These are phyloP conservation scores for Drosophila mayaguana DNA, from an alignment of 2,888 invertebrate genomes.

Conservation along the genomic window DNA sequence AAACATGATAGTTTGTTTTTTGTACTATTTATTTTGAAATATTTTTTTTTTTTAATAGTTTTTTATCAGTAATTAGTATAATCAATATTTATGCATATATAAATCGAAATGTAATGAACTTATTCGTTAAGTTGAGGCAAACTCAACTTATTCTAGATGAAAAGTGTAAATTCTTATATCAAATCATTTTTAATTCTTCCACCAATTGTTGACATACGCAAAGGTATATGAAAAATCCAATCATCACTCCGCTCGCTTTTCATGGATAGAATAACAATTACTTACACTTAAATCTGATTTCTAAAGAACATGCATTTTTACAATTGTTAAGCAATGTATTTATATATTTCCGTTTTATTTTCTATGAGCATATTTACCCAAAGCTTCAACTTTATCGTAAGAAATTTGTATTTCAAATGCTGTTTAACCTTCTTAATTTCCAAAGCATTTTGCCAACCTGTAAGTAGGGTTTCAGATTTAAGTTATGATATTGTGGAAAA, in stretches of 20 bases:
- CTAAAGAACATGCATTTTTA: constrained; percentile 1
- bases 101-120: neutral
- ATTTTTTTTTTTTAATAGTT: neutral
- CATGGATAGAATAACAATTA: neutral
- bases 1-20: too few species aligned
- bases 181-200: neutral
- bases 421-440: neutral
- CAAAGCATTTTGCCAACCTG: neutral
- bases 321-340: neutral
- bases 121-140: constrained; percentile 1
- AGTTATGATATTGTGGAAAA: neutral
- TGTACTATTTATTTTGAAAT: too few species aligned
- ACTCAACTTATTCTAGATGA: neutral
- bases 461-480: neutral
- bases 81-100: neutral
- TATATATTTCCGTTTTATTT: neutral
- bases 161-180: neutral
- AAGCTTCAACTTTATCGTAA: neutral
- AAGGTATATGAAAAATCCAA: neutral
- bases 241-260: neutral
- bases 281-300: neutral
- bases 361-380: neutral
- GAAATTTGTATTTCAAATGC: neutral
- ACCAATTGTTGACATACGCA: neutral
- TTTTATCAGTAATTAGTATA: constrained; percentile 1